These are phyloP conservation scores for Hemiprocne comata DNA, from an alignment of 2,113 vertebrate species.

Conservation along the genomic window DNA sequence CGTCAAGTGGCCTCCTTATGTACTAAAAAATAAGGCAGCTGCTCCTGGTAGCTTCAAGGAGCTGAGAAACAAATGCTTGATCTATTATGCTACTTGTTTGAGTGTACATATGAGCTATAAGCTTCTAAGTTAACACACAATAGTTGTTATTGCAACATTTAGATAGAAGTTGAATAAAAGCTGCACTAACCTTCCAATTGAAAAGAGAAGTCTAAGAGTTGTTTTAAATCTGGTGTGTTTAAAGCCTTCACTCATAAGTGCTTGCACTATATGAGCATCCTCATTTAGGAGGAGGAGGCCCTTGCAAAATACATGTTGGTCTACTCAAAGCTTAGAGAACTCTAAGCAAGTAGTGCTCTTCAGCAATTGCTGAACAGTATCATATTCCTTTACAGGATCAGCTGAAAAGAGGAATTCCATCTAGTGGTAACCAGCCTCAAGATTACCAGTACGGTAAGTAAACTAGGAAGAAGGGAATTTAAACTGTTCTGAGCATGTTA, in stretches of 20 bases:
- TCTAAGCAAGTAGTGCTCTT: neutral
- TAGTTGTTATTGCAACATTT: neutral
- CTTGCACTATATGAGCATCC: neutral
- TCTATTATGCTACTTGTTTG: neutral
- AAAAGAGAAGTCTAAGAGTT: neutral
- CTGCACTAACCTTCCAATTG: neutral
- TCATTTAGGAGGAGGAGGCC: neutral
- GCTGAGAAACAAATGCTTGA: neutral
- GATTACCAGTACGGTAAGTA: slow-evolving; percentile 89
- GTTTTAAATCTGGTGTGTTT: neutral
- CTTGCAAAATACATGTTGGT: neutral
- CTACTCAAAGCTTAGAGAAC: neutral
- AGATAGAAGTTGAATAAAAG: neutral
- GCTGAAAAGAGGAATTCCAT: slow-evolving; percentile 86
- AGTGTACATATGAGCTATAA: neutral
- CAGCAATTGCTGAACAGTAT: neutral
- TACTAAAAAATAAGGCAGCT: neutral
- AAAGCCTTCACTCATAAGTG: neutral
- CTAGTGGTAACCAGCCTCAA: slow-evolving; percentile 69
- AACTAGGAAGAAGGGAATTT: neutral
- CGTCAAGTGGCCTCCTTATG: neutral
- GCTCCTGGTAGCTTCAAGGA: neutral
- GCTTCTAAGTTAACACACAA: neutral
- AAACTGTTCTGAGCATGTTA: neutral
- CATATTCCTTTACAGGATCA: slow-evolving; percentile 71